Base-by-base conservation (phyloP, 2,113 vertebrate species). In the Psophia crepitans region DNA sequence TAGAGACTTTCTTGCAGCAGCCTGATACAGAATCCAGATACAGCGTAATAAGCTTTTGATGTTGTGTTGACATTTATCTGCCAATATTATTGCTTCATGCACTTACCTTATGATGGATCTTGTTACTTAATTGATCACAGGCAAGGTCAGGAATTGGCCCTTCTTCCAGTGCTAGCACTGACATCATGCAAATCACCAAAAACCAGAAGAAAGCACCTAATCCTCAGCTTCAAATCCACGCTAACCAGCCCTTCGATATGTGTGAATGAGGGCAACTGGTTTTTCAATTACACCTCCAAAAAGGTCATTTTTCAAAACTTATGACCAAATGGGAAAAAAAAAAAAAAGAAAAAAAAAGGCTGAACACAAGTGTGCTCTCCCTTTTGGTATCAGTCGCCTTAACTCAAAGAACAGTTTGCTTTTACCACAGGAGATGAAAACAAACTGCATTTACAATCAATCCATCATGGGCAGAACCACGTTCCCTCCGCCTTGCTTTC, bases 51-150 rank as follows among this genome's bases (percentile, higher is more conserved):
- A 90, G 94, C 86, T 96, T 92, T 87, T 89, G 95, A 96, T 87
- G 89, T 93, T 5, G 24, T 92, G 94, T 63, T 96, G 95, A 96
- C 93, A 63, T 91, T 95, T 77, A 89, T 81, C 96, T 96, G 95
- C 94, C 96, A 96, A 78, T 60, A 75, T 84, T 43, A 35, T 15
- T 78, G 96, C 93, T 91, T 82, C 84, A 66, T 46, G 91, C 89
- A 60, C 95, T 92, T 46, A 23, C 89, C 91, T 85, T 56, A 8
- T 17, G 83, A 92, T 96, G 95, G 94, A 94, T 95, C 76, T 84
- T 60, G 15, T 96, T 68, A 90, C 63, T 70, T 37, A 82, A 92
- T 21, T 87, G 89, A 84, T 87, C 89, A 22, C 68, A 77, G 86
- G 86, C 89, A 35, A 84, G 93, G 89, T 63, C 83, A 78, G 69